These are phyloP conservation scores for Anomalospiza imberbis DNA, from an alignment of 2,797 vertebrate genomes.

Conservation along the genomic window DNA sequence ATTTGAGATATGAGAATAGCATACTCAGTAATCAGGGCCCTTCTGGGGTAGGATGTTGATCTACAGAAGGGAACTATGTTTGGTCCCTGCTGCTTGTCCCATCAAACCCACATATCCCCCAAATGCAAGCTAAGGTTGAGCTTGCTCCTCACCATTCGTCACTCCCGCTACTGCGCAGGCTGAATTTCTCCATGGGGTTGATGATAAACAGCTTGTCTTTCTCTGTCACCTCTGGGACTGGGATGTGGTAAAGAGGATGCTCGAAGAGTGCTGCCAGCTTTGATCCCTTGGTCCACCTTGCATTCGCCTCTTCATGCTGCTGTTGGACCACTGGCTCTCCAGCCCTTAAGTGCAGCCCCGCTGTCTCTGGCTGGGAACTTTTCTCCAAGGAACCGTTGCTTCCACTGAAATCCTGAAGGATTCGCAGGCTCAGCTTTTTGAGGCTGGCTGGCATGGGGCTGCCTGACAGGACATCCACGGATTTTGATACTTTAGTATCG, in stretches of 20 bases:
- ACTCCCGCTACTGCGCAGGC: slow-evolving; percentile 54
- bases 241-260: slow-evolving; percentile 79
- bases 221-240: slow-evolving; percentile 50
- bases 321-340: background rate
- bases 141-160: slow-evolving; percentile 76
- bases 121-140: background rate
- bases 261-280: slow-evolving; percentile 78
- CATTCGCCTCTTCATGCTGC: background rate
- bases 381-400: slow-evolving; percentile 47
- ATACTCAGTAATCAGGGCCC: background rate
- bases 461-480: background rate
- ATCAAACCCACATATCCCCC: background rate
- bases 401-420: slow-evolving; percentile 60
- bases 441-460: background rate
- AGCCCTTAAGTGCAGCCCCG: fast-evolving
- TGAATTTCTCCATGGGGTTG: slow-evolving; percentile 70
- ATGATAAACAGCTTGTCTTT: slow-evolving; percentile 80
- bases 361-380: background rate
- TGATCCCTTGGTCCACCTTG: background rate
- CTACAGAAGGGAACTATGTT: fast-evolving
- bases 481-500: background rate
- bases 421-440: slow-evolving; percentile 46
- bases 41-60: background rate
- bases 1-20: background rate
- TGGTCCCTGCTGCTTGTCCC: background rate